A percentile compares a stretch with the other conserved stretches of the same genome.
These are phyloP conservation scores for Pollenia griseotomentosa DNA, from an alignment of 2,888 invertebrate genomes.

Conservation along the genomic window DNA sequence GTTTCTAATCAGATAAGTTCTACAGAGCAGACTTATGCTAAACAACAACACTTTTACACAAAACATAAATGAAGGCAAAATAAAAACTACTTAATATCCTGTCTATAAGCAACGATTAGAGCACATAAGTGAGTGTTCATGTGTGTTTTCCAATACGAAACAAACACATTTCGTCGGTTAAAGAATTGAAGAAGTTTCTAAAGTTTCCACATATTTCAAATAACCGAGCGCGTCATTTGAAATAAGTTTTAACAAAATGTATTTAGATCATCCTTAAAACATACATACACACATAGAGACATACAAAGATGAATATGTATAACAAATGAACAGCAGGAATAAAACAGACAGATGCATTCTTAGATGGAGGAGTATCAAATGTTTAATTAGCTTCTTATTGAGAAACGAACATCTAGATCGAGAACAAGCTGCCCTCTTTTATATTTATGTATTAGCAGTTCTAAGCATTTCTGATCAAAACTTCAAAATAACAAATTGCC, in stretches of 20 bases:
- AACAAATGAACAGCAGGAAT: neutral
- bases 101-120: neutral
- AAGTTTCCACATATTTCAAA: constrained; percentile 14
- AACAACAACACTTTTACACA: neutral
- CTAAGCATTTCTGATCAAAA: constrained; percentile 7
- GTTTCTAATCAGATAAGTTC: constrained; percentile 66
- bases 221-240: neutral
- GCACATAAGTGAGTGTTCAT: neutral
- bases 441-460: neutral
- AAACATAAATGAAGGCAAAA: neutral
- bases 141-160: neutral
- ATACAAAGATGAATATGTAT: neutral
- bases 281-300: neutral
- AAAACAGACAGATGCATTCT: constrained; percentile 34
- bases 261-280: constrained; percentile 29
- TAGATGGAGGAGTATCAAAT: constrained; percentile 49
- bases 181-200: neutral
- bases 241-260: constrained; percentile 16
- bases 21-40: constrained; percentile 11
- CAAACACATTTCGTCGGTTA: neutral
- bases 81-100: constrained; percentile 35
- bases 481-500: constrained; percentile 57
- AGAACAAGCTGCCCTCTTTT: constrained; percentile 9
- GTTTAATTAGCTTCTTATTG: constrained; percentile 51
- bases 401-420: constrained; percentile 44